Percentiles rank a stretch among this genome's conserved stretches.
phyloP scores from a whole-genome alignment of 2,888 invertebrate genomes.

The Diloba caeruleocephala region DNA sequence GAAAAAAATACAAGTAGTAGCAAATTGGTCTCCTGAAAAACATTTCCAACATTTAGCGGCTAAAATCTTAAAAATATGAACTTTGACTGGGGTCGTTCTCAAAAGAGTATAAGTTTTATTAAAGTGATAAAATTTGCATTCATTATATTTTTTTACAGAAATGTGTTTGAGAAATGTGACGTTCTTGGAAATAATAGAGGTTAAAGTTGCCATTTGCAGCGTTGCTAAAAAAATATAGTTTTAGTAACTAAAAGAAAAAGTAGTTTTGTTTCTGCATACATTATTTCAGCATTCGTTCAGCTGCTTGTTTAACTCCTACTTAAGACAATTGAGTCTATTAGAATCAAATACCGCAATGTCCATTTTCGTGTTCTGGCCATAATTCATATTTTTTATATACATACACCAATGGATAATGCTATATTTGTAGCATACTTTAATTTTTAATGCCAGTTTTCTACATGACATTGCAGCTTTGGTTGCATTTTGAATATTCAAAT shows the following conservation, averaged over 20 bases:
- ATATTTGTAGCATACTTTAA: too few species aligned
- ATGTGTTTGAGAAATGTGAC: background rate
- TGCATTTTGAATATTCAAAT: too few species aligned
- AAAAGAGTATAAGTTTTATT: background rate
- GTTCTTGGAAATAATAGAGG: constrained; percentile 2
- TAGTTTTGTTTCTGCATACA: background rate
- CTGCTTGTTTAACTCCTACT: too few species aligned
- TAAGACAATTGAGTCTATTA: too few species aligned
- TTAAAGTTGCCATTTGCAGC: background rate
- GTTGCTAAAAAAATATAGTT: background rate
- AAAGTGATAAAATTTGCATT: constrained; percentile 32
- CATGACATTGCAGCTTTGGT: too few species aligned
- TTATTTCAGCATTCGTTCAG: too few species aligned
- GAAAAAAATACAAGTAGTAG: background rate
- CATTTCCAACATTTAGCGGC: background rate
- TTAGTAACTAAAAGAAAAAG: background rate
- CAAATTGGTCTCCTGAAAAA: background rate
- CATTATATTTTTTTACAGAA: constrained; percentile 11
- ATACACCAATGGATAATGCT: too few species aligned
- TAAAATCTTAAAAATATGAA: constrained; percentile 1
- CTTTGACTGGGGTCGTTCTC: background rate
- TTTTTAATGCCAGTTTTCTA: too few species aligned
- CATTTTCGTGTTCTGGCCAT: too few species aligned
- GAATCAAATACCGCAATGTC: too few species aligned
- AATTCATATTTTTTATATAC: too few species aligned